These are phyloP conservation scores for Ianthella basta DNA, from an alignment of 37 sponge, comb jelly and placozoan species.

Conservation along the genomic window DNA sequence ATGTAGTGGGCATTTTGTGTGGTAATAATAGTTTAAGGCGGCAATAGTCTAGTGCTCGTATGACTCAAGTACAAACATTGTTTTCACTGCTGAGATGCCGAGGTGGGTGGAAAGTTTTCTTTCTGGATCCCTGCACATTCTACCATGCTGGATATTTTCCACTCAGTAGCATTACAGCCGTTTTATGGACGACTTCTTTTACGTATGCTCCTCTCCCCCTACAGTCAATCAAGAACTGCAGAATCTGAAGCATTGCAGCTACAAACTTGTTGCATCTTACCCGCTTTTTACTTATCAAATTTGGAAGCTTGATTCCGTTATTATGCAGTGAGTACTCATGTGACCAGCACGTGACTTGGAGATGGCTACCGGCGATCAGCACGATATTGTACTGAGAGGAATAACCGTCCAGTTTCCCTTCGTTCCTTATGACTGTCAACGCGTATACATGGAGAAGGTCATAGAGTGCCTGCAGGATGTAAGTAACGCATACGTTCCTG, in stretches of 20 bases:
- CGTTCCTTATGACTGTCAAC: conserved; percentile 85
- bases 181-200: no score
- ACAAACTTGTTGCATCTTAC: not conserved
- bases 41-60: no score
- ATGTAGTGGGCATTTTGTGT: no score
- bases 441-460: conserved; percentile 91
- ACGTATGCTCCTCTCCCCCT: not conserved
- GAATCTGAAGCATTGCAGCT: not conserved
- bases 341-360: conserved; percentile 11
- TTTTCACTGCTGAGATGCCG: no score
- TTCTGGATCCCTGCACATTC: no score
- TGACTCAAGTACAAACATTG: no score
- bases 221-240: not conserved
- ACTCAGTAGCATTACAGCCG: no score
- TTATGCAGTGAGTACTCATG: not conserved
- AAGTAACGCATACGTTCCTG: not conserved
- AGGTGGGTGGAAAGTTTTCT: no score
- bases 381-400: conserved; percentile 29
- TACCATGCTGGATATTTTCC: no score
- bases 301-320: not conserved
- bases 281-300: not conserved
- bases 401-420: conserved; percentile 85
- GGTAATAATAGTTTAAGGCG: no score
- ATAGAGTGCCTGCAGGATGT: conserved; percentile 76
- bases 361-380: not conserved